A percentile compares a stretch with the other conserved stretches of the same genome.
phyloP scores from a whole-genome alignment of 2,113 vertebrate genomes.

The Symphodus melops region DNA sequence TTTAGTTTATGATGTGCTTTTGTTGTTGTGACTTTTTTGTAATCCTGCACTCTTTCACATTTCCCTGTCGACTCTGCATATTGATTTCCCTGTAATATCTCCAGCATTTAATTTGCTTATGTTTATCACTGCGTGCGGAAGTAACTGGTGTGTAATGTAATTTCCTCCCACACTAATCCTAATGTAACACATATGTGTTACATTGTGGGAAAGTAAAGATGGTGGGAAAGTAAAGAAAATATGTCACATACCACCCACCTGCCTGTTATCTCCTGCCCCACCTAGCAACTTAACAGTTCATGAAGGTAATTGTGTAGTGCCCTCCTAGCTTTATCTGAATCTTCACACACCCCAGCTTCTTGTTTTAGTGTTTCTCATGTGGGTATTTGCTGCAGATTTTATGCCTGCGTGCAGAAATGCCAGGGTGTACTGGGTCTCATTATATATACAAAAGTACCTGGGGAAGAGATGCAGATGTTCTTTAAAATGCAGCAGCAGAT shows the following conservation, averaged over 20 bases:
- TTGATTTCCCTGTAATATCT: constrained; percentile 1
- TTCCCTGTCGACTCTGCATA: background rate
- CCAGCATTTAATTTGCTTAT: constrained; percentile 1
- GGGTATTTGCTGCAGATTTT: constrained; percentile 38
- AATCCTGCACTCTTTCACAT: constrained; percentile 25
- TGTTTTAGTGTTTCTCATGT: background rate
- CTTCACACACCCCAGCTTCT: background rate
- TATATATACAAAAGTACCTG: constrained; percentile 53
- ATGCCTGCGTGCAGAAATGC: constrained; percentile 40
- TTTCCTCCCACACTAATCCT: constrained; percentile 22
- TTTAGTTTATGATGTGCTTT: constrained; percentile 21
- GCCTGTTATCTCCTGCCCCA: constrained; percentile 1
- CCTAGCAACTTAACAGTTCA: background rate
- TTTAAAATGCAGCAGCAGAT: constrained; percentile 32
- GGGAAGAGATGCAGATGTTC: constrained; percentile 61
- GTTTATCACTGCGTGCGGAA: constrained; percentile 15
- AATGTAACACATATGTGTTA: constrained; percentile 6
- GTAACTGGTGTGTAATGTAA: background rate
- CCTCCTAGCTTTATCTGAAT: background rate
- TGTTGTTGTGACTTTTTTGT: constrained; percentile 35
- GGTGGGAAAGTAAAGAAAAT: constrained; percentile 3
- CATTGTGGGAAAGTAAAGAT: constrained; percentile 1
- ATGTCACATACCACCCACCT: background rate
- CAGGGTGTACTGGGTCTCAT: constrained; percentile 49
- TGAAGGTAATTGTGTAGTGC: background rate